These are phyloP conservation scores for Corythoichthys haematopterus DNA, from an alignment of 2,113 vertebrate genomes.

Conservation along the genomic window DNA sequence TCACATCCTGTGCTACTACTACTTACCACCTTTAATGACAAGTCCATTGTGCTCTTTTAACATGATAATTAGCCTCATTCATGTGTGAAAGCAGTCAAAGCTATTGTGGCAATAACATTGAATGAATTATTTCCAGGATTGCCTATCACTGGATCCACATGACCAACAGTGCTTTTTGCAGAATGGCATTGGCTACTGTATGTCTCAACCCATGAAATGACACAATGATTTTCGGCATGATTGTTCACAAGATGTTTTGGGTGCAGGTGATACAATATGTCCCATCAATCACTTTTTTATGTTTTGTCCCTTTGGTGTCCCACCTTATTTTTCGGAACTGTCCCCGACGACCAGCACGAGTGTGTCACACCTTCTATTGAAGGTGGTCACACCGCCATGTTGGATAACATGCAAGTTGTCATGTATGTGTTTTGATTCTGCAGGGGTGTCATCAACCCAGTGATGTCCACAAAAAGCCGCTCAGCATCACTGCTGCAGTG, in stretches of 20 bases:
- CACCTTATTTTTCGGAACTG: not conserved
- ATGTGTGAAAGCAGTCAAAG: not conserved
- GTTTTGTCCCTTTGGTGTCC: conserved; percentile 4
- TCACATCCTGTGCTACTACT: not conserved
- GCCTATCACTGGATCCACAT: conserved; percentile 18
- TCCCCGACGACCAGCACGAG: conserved; percentile 6
- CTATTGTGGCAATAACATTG: not conserved
- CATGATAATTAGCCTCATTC: not conserved
- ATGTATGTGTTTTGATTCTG: not conserved
- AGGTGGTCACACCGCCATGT: not conserved
- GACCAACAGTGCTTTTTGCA: conserved; percentile 4
- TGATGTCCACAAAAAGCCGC: conserved; percentile 77
- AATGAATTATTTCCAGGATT: conserved; percentile 13
- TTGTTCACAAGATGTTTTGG: not conserved
- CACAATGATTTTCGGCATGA: not conserved
- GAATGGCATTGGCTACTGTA: conserved; percentile 2
- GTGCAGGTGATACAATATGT: not conserved
- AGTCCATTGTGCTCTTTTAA: not conserved
- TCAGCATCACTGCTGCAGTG: conserved; percentile 80
- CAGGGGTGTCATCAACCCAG: conserved; percentile 92
- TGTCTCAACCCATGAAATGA: conserved; percentile 27
- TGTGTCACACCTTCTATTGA: not conserved
- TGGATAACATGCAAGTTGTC: not conserved
- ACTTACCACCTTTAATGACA: not conserved
- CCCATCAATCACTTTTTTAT: not conserved